phyloP scores from a whole-genome alignment of 1,140 invertebrate species.

The Trinorchestia longiramus region DNA sequence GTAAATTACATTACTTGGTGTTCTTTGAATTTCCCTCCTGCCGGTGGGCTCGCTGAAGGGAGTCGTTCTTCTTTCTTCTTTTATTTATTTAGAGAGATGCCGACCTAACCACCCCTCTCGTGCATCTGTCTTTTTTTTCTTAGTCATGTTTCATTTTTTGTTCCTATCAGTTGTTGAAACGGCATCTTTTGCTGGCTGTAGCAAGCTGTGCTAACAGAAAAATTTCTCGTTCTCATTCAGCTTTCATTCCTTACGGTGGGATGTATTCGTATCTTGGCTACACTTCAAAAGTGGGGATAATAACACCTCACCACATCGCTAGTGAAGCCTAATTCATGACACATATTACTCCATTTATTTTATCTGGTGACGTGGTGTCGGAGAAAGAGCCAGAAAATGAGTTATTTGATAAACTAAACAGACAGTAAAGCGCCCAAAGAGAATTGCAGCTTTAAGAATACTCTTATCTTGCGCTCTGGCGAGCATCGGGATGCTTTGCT shows the following conservation, averaged over 20 bases:
- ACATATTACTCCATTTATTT: background rate
- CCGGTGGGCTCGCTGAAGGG: too few relatives aligned
- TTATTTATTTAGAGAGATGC: too few relatives aligned
- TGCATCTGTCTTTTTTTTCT: background rate
- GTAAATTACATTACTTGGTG: too few relatives aligned
- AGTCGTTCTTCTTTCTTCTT: too few relatives aligned
- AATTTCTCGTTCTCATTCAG: background rate
- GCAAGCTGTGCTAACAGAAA: background rate
- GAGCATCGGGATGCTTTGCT: background rate
- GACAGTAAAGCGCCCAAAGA: background rate
- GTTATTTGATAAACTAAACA: background rate
- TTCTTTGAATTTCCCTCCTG: too few relatives aligned
- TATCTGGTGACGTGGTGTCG: background rate
- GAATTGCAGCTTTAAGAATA: background rate
- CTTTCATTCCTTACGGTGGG: background rate
- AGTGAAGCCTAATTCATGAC: background rate
- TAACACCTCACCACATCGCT: background rate
- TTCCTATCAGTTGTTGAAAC: background rate
- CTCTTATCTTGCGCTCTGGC: background rate
- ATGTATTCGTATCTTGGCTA: background rate
- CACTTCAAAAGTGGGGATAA: background rate
- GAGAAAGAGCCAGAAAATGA: background rate
- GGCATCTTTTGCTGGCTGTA: background rate
- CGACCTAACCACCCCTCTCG: background rate
- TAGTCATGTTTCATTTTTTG: background rate